Evolutionary conservation across 2,888 invertebrate species (phyloP).

Genomic region (Ochlodes sylvanus): DNA sequence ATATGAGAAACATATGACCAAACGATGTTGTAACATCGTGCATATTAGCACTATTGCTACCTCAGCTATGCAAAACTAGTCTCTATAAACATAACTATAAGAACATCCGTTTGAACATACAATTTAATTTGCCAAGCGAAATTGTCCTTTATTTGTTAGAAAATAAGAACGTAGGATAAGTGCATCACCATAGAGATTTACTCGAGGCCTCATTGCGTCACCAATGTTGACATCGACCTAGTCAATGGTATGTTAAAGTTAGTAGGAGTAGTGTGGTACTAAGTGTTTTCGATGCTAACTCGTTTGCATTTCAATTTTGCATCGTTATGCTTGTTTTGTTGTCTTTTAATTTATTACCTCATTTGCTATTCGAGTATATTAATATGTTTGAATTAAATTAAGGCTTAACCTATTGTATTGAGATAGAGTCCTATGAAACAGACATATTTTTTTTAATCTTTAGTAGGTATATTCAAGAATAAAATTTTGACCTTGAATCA

Average conservation of each 20-base stretch:
- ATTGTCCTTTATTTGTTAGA: constrained; percentile 40
- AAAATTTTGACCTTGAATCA: no score
- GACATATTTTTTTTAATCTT: no score
- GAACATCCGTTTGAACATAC: constrained; percentile 1
- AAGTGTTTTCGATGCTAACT: constrained; percentile 46
- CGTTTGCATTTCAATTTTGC: constrained; percentile 30
- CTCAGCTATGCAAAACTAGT: constrained; percentile 20
- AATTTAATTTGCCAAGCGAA: constrained; percentile 44
- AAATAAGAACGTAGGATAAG: constrained; percentile 40
- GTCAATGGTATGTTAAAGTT: constrained; percentile 51
- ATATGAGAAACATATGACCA: constrained; percentile 48
- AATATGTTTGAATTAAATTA: no score
- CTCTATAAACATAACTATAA: constrained; percentile 2
- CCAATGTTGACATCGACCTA: constrained; percentile 75
- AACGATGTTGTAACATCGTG: constrained; percentile 55
- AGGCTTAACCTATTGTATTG: no score
- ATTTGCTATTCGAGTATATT: background rate
- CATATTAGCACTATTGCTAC: constrained; percentile 49
- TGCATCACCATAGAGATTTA: constrained; percentile 42
- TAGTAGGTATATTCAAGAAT: no score
- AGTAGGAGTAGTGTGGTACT: constrained; percentile 51
- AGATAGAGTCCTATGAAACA: no score
- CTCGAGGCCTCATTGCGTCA: constrained; percentile 78
- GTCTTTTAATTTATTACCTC: background rate
- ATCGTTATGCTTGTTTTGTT: background rate